phyloP scores from a whole-genome alignment of 1,140 invertebrate genomes.

The Pseudomyrmex gracilis region DNA sequence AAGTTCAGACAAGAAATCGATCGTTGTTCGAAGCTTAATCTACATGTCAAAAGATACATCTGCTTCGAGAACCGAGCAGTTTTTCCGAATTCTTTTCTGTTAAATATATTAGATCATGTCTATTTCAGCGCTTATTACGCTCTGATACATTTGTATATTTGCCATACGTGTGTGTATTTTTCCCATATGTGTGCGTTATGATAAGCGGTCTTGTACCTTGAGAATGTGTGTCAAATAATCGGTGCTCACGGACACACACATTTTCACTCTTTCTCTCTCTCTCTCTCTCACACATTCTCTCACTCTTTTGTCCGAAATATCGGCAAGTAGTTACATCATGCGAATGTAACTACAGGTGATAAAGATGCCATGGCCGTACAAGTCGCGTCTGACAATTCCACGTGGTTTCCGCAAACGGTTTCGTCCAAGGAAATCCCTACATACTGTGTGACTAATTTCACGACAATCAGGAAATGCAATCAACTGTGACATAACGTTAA shows the following conservation, averaged over 20 bases:
- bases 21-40: no score
- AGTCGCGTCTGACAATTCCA: constrained; percentile 64
- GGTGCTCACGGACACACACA: no score
- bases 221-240: no score
- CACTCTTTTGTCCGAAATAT: constrained; percentile 64
- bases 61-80: neutral
- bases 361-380: constrained; percentile 62
- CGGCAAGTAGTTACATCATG: constrained; percentile 70
- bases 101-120: no score
- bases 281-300: no score
- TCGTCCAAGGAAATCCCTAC: neutral
- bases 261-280: no score
- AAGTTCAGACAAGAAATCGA: neutral
- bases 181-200: neutral
- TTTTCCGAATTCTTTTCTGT: no score
- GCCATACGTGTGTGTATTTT: neutral
- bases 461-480: neutral
- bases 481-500: neutral
- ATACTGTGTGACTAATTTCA: neutral
- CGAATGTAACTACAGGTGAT: constrained; percentile 34
- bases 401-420: constrained; percentile 46
- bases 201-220: neutral
- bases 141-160: no score
- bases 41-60: neutral
- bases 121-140: no score